A percentile compares a stretch with the other conserved stretches of the same genome.
phyloP scores from a whole-genome alignment of 2,888 invertebrate species.

The Erebia aethiops region DNA sequence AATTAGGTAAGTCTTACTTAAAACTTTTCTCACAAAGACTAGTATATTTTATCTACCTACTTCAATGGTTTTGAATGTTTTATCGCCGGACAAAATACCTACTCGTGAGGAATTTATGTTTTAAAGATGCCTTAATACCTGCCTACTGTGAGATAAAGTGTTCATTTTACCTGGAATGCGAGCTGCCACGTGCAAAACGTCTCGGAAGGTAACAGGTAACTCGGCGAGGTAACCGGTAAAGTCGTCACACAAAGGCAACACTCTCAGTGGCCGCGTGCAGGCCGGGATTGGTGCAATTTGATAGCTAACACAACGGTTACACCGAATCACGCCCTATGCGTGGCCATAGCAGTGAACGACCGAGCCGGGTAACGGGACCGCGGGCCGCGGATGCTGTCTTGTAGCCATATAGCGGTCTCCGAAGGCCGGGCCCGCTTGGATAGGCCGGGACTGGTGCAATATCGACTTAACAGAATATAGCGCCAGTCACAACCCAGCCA shows the following conservation, averaged over 20 bases:
- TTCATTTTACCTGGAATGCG: slow-evolving; percentile 41
- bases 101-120: too few relatives aligned
- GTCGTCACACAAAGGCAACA: slow-evolving; percentile 39
- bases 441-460: slow-evolving; percentile 85
- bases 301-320: slow-evolving; percentile 77
- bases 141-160: not conserved
- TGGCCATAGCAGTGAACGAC: slow-evolving; percentile 79
- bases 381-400: slow-evolving; percentile 78
- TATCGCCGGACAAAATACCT: not conserved
- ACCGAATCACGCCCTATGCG: slow-evolving; percentile 82
- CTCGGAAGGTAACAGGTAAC: not conserved
- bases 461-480: slow-evolving; percentile 80
- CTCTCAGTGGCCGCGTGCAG: slow-evolving; percentile 75
- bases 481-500: slow-evolving; percentile 81
- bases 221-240: not conserved
- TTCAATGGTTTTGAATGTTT: not conserved
- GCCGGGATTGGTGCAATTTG: slow-evolving; percentile 84
- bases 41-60: not conserved
- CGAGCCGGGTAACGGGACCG: slow-evolving; percentile 76
- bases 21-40: not conserved
- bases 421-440: slow-evolving; percentile 78
- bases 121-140: not conserved
- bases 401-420: slow-evolving; percentile 74
- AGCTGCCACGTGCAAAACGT: slow-evolving; percentile 44
- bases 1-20: too few relatives aligned